phyloP scores from a whole-genome alignment of 1,140 invertebrate species.

The Neotoxoptera formosana region DNA sequence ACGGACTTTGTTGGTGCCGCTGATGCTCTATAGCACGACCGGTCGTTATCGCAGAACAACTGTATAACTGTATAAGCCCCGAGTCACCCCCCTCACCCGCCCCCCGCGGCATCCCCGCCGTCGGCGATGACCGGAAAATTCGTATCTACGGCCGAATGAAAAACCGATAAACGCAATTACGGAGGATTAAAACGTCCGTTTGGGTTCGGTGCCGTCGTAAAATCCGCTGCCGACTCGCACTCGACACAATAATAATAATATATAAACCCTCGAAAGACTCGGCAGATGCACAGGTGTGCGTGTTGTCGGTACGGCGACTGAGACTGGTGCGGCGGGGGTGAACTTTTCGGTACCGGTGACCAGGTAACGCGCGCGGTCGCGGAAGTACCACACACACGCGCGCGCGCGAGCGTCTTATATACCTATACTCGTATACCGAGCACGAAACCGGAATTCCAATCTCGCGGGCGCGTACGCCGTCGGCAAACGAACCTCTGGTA shows the following conservation, averaged over 20 bases:
- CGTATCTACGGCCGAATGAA: background rate
- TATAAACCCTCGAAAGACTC: background rate
- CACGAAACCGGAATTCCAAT: constrained; percentile 7
- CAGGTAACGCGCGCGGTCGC: background rate
- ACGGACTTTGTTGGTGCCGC: background rate
- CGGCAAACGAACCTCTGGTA: background rate
- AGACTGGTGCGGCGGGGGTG: too few relatives aligned
- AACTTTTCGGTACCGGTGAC: background rate
- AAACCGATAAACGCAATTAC: constrained; percentile 51
- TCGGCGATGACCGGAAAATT: background rate
- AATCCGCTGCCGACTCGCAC: background rate
- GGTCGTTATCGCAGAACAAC: background rate
- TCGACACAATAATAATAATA: background rate
- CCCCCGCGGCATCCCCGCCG: too few relatives aligned
- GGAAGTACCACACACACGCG: background rate
- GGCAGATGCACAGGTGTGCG: background rate
- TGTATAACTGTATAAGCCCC: background rate
- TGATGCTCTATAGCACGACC: background rate
- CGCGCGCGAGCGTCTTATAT: background rate
- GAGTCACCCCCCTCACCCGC: too few relatives aligned
- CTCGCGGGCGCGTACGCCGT: background rate
- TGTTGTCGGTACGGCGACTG: background rate
- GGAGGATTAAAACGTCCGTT: constrained; percentile 37
- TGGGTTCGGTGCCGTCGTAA: constrained; percentile 13
- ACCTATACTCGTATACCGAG: background rate